Evolutionary conservation across 2,113 vertebrate species (phyloP), one percentile per base, ranked within the genome.

Genomic region (Clarias macrocephalus): DNA sequence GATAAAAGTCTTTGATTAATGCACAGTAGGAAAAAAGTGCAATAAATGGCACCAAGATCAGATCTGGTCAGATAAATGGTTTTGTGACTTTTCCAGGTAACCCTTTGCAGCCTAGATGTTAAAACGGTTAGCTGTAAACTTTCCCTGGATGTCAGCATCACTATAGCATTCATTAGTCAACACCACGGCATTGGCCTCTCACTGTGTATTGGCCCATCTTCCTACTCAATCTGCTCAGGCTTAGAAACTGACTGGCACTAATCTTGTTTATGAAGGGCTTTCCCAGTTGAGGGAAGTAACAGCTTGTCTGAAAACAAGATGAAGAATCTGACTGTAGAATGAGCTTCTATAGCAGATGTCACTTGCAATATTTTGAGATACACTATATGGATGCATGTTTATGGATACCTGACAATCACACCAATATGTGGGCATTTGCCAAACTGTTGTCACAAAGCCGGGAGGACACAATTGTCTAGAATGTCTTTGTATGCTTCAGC

Each of bases 221-320:
- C 90, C 87, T 66, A 87, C 86, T 92, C 93, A 94, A 91, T 94
- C 94, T 95, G 93, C 92, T 94, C 90, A 54, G 92, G 90, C 89
- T 95, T 93, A 95, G 88, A 91, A 85, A n/a, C 91, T 80, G 80
- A 93, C 85, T 91, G 92, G 93, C 93, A 93, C 90, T 95, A 95
- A 95, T 95, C 94, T 91, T 91, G 90, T 95, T 94, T 93, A 92
- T 89, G 90, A 79, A 87, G 7, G 63, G 77, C 0, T 86, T 83
- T 81, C 87, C 16, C 87, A 82, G 68, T 21, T 65, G 52, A 85
- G 52, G 18, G 33, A 80, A 85, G 52, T 65, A 86, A 83, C 18
- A 80, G 66, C 88, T 82, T 92, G 93, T 94, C 92, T 93, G 91
- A 90, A 90, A 92, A 90, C 30, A 90, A n/a, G 28, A 68, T n/a